Evolutionary conservation across 2,888 invertebrate genomes (phyloP).

Genomic region (Prosopocoilus inquinatus): DNA sequence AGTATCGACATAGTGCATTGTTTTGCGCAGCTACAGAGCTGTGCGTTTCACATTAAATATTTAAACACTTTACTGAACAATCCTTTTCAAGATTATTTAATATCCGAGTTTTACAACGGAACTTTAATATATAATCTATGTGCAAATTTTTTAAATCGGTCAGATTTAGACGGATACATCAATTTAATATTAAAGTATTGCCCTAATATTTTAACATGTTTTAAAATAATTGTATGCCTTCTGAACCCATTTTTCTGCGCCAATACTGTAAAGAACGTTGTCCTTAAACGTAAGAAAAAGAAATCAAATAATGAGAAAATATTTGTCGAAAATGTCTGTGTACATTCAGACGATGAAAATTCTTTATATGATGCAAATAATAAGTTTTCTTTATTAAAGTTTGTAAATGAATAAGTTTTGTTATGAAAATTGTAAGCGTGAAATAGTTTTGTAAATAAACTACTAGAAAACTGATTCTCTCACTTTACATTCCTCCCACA

Average conservation of each 20-base stretch:
- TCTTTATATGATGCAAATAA: slow-evolving; percentile 36
- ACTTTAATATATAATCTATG: slow-evolving; percentile 75
- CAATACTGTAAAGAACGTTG: slow-evolving; percentile 16
- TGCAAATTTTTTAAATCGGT: slow-evolving; percentile 59
- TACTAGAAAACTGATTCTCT: too few species aligned
- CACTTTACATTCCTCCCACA: too few species aligned
- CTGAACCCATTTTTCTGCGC: slow-evolving; percentile 24
- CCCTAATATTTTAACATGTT: slow-evolving; percentile 41
- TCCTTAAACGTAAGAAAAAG: slow-evolving; percentile 25
- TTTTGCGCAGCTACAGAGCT: slow-evolving; percentile 67
- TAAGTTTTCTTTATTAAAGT: slow-evolving; percentile 34
- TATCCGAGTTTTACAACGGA: slow-evolving; percentile 69
- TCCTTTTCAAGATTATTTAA: slow-evolving; percentile 57
- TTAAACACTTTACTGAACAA: slow-evolving; percentile 65
- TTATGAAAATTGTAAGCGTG: too few species aligned
- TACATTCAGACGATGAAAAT: slow-evolving; percentile 23
- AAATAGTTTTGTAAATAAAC: too few species aligned
- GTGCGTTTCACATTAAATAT: slow-evolving; percentile 57
- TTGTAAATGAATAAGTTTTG: too few species aligned
- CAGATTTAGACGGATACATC: slow-evolving; percentile 56
- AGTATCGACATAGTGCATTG: slow-evolving; percentile 59
- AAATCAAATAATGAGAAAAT: slow-evolving; percentile 23
- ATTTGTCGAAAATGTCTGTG: slow-evolving; percentile 13
- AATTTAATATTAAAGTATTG: slow-evolving; percentile 41
- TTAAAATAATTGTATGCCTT: slow-evolving; percentile 32